These are phyloP conservation scores for Loriculus beryllinus DNA, from an alignment of 2,797 vertebrate species.

Conservation along the genomic window DNA sequence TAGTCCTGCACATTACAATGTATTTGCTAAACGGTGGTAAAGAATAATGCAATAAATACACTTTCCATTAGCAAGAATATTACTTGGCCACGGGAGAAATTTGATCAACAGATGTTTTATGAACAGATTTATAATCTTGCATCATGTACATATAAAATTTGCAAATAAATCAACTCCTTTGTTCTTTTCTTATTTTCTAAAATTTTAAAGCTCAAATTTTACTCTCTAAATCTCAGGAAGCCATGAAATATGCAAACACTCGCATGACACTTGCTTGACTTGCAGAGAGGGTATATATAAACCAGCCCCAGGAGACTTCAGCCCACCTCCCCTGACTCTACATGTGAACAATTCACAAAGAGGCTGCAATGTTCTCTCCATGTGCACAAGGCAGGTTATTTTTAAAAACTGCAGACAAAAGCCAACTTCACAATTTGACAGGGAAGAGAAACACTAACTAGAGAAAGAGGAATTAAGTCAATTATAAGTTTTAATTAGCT, in stretches of 20 bases:
- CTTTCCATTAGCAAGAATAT: neutral
- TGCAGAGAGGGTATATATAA: neutral
- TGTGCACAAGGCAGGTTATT: neutral
- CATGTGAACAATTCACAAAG: neutral
- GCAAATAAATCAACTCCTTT: neutral
- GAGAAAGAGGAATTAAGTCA: slow-evolving; percentile 6
- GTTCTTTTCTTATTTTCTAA: neutral
- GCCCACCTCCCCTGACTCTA: neutral
- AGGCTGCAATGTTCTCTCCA: neutral
- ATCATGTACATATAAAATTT: fast-evolving
- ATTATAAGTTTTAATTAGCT: slow-evolving; percentile 52
- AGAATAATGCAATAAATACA: neutral
- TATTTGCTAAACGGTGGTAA: neutral
- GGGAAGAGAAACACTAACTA: neutral
- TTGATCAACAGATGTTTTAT: neutral
- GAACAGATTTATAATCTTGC: neutral
- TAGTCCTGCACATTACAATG: neutral
- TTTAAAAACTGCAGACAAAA: neutral
- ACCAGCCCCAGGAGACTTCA: neutral
- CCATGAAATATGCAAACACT: neutral
- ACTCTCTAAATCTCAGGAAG: neutral
- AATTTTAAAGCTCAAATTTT: neutral
- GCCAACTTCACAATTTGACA: neutral
- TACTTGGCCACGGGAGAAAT: neutral
- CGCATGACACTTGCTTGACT: neutral